Evolutionary conservation across 2,888 invertebrate genomes (phyloP), one percentile per base, ranked within the genome.

Genomic region (Leptodirus hochenwartii): DNA sequence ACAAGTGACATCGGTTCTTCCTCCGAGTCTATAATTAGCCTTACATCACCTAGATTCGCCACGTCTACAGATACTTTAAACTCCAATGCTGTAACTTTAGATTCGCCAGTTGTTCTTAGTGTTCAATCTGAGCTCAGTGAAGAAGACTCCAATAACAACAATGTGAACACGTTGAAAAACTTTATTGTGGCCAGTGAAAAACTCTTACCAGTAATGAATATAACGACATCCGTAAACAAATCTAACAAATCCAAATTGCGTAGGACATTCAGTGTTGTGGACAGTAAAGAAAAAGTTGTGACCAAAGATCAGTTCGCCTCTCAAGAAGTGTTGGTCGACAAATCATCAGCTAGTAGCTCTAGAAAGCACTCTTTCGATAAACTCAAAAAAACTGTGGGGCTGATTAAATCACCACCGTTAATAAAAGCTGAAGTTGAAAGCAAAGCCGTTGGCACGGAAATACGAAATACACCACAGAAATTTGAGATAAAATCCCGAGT

Each of bases 141-240:
- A n/a, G n/a, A n/a, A n/a, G n/a, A n/a, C n/a, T n/a, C n/a, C n/a
- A n/a, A n/a, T n/a, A n/a, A n/a, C n/a, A n/a, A n/a, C n/a, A n/a
- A n/a, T n/a, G n/a, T n/a, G n/a, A n/a, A n/a, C n/a, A n/a, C n/a
- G n/a, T n/a, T n/a, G n/a, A n/a, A n/a, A n/a, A n/a, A n/a, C n/a
- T n/a, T n/a, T n/a, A n/a, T n/a, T n/a, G n/a, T n/a, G n/a, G n/a
- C n/a, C n/a, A 41, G 38, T 6, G 51, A 50, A 34, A 44, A 43
- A 36, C 37, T 56, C 12, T 34, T 53, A 25, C 53, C 53, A 3
- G 39, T 53, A 12, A 54, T 55, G 42, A 44, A 49, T 16, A 49
- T 53, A 3, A 41, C 43, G 5, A 47, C 43, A 24, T 41, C 40
- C 4, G 35, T 47, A n/a, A n/a, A n/a, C n/a, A n/a, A n/a, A n/a